These are phyloP conservation scores for Xestia rhomboidea DNA, from an alignment of 2,888 invertebrate species.

Conservation along the genomic window DNA sequence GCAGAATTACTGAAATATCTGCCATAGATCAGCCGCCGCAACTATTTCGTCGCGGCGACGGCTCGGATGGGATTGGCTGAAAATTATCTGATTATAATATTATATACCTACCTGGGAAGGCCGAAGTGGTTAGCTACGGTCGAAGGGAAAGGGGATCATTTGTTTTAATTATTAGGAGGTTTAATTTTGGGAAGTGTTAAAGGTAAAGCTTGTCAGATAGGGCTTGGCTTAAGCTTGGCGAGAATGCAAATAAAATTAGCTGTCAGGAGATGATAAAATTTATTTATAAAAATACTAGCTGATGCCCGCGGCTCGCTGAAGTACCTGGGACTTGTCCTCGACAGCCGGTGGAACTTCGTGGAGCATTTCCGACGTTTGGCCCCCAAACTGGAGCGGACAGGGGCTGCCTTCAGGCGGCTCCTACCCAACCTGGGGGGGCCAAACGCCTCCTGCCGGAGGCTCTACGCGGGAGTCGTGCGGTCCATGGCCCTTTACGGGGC, in stretches of 20 bases:
- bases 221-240: background rate
- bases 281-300: background rate
- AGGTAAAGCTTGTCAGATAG: background rate
- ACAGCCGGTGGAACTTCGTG: no score
- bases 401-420: no score
- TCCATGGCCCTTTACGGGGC: no score
- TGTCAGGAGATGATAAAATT: background rate
- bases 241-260: background rate
- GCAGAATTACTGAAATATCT: conserved; percentile 58
- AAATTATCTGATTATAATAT: conserved; percentile 42
- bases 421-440: no score
- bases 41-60: conserved; percentile 49
- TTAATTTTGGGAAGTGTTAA: background rate
- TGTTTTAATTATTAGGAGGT: conserved; percentile 20
- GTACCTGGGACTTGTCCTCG: no score
- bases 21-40: conserved; percentile 35
- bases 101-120: conserved; percentile 45
- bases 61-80: conserved; percentile 19
- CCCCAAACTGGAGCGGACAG: no score
- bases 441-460: no score
- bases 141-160: conserved; percentile 22
- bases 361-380: no score
- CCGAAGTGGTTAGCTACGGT: background rate
- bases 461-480: no score
- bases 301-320: no score